Evolutionary conservation across 2,797 vertebrate species (phyloP).

Genomic region (Enteromius fasciolatus): DNA sequence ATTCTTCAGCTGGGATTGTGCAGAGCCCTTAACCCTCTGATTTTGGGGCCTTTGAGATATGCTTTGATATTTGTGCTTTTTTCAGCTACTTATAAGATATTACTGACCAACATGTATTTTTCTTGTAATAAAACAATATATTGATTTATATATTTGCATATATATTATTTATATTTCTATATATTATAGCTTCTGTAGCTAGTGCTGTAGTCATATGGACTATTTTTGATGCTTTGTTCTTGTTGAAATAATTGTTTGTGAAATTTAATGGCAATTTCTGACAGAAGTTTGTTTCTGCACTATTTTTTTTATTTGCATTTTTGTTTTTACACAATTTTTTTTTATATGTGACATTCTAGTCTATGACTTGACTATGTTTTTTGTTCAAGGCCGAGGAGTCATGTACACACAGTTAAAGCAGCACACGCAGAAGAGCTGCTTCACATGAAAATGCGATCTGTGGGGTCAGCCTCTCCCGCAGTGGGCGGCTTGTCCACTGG

Average conservation of each 20-base stretch:
- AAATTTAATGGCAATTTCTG: not conserved
- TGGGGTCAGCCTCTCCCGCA: constrained; percentile 11
- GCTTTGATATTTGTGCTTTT: too few species aligned
- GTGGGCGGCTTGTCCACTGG: not conserved
- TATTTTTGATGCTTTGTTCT: too few species aligned
- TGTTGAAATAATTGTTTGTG: too few species aligned
- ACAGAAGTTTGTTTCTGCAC: not conserved
- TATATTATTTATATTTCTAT: too few species aligned
- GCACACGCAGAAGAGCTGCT: not conserved
- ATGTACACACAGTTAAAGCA: constrained; percentile 1
- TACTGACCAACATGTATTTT: too few species aligned
- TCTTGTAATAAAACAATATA: too few species aligned
- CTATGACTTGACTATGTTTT: not conserved
- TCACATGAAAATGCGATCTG: not conserved
- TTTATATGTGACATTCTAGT: not conserved
- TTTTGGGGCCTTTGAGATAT: too few species aligned
- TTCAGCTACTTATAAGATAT: too few species aligned
- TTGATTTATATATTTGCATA: too few species aligned
- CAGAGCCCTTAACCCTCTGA: not conserved
- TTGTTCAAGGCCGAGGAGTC: not conserved
- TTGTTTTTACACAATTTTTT: not conserved
- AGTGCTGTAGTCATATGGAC: too few species aligned
- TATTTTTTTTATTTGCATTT: not conserved
- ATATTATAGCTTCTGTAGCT: too few species aligned
- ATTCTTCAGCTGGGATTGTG: not conserved